phyloP scores from a whole-genome alignment of 2,888 invertebrate species.

The Zeuzera pyrina region DNA sequence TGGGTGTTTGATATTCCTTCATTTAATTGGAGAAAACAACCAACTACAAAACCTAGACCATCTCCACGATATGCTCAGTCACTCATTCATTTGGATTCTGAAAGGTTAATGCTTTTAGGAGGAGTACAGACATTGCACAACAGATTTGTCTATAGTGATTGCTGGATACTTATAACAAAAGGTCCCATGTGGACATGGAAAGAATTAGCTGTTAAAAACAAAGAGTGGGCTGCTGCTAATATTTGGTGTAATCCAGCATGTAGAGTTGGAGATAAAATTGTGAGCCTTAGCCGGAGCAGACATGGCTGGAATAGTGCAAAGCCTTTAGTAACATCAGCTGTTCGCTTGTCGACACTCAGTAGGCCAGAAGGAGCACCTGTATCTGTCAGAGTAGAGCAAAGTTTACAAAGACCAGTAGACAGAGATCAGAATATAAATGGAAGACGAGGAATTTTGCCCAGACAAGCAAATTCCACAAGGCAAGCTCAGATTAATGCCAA shows the following conservation, averaged over 20 bases:
- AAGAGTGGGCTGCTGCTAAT: slow-evolving; percentile 86
- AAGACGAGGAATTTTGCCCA: slow-evolving; percentile 72
- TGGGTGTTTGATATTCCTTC: slow-evolving; percentile 89
- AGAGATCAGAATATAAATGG: slow-evolving; percentile 84
- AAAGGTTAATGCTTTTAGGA: slow-evolving; percentile 85
- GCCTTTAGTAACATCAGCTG: slow-evolving; percentile 71
- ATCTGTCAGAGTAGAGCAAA: slow-evolving; percentile 62
- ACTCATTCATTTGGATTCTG: slow-evolving; percentile 85
- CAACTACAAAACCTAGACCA: slow-evolving; percentile 79
- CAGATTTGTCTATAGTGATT: slow-evolving; percentile 84
- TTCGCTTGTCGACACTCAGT: slow-evolving; percentile 51
- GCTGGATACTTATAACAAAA: slow-evolving; percentile 90
- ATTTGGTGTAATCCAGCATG: slow-evolving; percentile 97
- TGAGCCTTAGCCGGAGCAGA: slow-evolving; percentile 79
- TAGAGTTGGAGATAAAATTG: slow-evolving; percentile 81
- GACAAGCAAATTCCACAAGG: slow-evolving; percentile 36
- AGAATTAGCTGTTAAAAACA: slow-evolving; percentile 82
- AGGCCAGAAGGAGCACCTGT: slow-evolving; percentile 60
- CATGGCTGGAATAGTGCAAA: slow-evolving; percentile 67
- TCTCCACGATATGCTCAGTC: slow-evolving; percentile 94
- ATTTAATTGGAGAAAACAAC: slow-evolving; percentile 84
- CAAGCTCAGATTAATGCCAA: slow-evolving; percentile 28
- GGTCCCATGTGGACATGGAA: slow-evolving; percentile 82
- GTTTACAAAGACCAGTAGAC: slow-evolving; percentile 67
- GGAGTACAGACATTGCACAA: slow-evolving; percentile 92